Evolutionary conservation across 2,113 vertebrate genomes (phyloP), one percentile per base, ranked within the genome.

Genomic region (Scolopax mira): DNA sequence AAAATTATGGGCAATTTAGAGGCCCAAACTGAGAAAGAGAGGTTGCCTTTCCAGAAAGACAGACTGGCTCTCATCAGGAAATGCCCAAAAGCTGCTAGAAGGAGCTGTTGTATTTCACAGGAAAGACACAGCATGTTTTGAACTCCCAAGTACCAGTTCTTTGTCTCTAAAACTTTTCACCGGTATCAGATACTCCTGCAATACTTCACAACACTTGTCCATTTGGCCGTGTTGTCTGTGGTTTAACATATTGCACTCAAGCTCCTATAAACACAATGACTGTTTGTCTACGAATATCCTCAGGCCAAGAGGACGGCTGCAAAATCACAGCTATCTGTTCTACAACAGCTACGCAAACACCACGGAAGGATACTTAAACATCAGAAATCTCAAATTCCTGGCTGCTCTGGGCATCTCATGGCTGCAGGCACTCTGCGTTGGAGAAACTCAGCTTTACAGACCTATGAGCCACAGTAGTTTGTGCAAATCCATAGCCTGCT

Each of bases 81-180:
- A 72, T 15, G 30, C 33, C 85, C 74, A 60, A 94, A 75, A 75
- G 30, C 61, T 95, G 51, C 84, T 79, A 33, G 55, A 89, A 94
- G 57, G 69, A 89, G 61, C 42, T 80, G 42, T 0, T 93, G 52
- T 5, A 55, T 55, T 44, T 67, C 62, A 75, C 9, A 28, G 18
- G 41, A 85, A 42, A 22, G 61, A 13, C 10, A 66, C 64, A 37
- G 25, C 2, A 4, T 37, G 31, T 61, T 93, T 74, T 31, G 42
- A 81, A 85, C 73, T 81, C 65, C 28, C 31, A 54, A 21, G 3
- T n/a, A 41, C 13, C 11, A 49, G 18, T 18, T 62, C 44, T 73
- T 71, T 65, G 8, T 35, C 21, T 64, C n/a, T 55, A n/a, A 62
- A 84, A 84, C 14, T 78, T 37, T 71, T 31, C 3, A 0, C 3